A percentile compares a stretch with the other conserved stretches of the same genome.
Conservation (phyloP, 2,797 vertebrate species). For the Rhabdophis nuchalis region DNA sequence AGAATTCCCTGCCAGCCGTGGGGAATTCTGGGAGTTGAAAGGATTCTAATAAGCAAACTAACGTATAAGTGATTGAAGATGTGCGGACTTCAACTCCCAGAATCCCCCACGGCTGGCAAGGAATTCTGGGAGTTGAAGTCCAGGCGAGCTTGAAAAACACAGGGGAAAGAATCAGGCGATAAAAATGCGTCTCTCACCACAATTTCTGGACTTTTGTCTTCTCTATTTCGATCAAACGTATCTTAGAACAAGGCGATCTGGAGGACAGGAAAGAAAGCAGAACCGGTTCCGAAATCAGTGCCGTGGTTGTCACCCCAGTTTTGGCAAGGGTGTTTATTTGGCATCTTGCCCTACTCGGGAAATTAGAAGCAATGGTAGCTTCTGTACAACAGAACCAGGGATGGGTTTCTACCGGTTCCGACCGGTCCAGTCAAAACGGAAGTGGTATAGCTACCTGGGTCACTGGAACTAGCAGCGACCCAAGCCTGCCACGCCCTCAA, state of each 20-base stretch:
- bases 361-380: not conserved
- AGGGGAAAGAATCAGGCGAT: not conserved
- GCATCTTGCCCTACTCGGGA: not conserved
- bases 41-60: no score
- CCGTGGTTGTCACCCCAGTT: not conserved
- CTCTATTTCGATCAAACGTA: not conserved
- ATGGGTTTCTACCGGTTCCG: no score
- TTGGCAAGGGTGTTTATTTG: not conserved
- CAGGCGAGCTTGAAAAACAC: not conserved
- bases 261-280: not conserved
- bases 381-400: not conserved
- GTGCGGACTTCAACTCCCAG: no score
- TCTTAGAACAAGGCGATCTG: rapidly evolving
- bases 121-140: not conserved
- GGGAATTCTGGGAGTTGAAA: no score
- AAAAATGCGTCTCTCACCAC: not conserved
- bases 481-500: no score
- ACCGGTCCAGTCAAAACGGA: no score
- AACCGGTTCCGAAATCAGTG: not conserved
- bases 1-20: no score
- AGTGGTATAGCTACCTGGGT: no score
- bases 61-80: no score
- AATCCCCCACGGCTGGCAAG: no score
- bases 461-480: no score
- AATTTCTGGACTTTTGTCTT: not conserved